phyloP scores from a whole-genome alignment of 2,888 invertebrate genomes.

The Agrochola litura region DNA sequence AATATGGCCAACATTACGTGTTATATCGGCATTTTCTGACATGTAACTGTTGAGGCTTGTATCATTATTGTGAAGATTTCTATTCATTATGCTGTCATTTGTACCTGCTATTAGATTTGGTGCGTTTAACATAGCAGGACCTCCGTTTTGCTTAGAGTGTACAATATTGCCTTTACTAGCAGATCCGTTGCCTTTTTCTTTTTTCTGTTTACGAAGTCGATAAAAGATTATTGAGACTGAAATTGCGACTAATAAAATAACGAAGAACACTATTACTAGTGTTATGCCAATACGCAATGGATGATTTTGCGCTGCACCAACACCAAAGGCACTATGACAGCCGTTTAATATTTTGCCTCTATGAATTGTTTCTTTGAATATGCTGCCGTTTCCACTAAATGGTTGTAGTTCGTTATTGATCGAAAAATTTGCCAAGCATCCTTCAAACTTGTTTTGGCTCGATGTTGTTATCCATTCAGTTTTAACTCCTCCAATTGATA shows the following conservation, averaged over 20 bases:
- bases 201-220: slow-evolving; percentile 95
- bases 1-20: slow-evolving; percentile 94
- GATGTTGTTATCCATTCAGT: slow-evolving; percentile 91
- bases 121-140: slow-evolving; percentile 92
- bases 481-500: slow-evolving; percentile 95
- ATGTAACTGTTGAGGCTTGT: slow-evolving; percentile 93
- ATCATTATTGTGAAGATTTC: slow-evolving; percentile 93
- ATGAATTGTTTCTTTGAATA: slow-evolving; percentile 93
- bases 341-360: slow-evolving; percentile 94
- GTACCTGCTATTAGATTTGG: slow-evolving; percentile 92
- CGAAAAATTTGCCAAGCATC: slow-evolving; percentile 97
- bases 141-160: slow-evolving; percentile 95
- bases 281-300: slow-evolving; percentile 98
- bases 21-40: slow-evolving; percentile 93
- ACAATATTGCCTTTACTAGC: slow-evolving; percentile 92
- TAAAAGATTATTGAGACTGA: slow-evolving; percentile 98
- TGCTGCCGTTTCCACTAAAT: slow-evolving; percentile 96
- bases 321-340: slow-evolving; percentile 94
- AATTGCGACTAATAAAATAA: slow-evolving; percentile 96
- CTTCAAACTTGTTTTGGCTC: slow-evolving; percentile 93
- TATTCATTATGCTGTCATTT: slow-evolving; percentile 92
- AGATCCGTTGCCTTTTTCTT: slow-evolving; percentile 94
- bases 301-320: slow-evolving; percentile 94
- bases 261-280: slow-evolving; percentile 98
- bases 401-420: slow-evolving; percentile 97